These are phyloP conservation scores for Hippocampus comes DNA, from an alignment of 2,113 vertebrate genomes.

Conservation along the genomic window DNA sequence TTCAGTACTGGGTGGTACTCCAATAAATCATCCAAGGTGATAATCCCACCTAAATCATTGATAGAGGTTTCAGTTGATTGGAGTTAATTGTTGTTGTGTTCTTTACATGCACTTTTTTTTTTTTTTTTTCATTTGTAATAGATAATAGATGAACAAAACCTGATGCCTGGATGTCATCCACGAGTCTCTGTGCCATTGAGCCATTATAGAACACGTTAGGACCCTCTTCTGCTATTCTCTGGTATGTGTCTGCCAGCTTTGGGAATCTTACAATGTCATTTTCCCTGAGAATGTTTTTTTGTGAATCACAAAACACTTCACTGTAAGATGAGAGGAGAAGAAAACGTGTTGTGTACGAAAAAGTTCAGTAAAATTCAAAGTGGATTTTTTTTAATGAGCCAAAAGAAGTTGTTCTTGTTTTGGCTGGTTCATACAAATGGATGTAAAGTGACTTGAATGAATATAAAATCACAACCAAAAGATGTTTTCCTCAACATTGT, in stretches of 20 bases:
- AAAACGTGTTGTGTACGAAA: neutral
- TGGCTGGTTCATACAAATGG: neutral
- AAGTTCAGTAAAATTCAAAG: slow-evolving; percentile 10
- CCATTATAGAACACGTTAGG: slow-evolving; percentile 88
- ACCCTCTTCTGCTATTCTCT: slow-evolving; percentile 84
- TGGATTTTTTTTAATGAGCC: neutral
- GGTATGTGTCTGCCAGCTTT: slow-evolving; percentile 81
- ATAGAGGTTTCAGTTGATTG: slow-evolving; percentile 10
- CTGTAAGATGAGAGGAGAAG: slow-evolving; percentile 46
- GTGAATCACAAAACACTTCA: slow-evolving; percentile 80
- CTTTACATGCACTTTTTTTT: neutral
- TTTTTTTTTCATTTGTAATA: neutral
- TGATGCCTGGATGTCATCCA: slow-evolving; percentile 80
- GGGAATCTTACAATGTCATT: slow-evolving; percentile 82
- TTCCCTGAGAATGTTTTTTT: slow-evolving; percentile 80
- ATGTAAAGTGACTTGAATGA: neutral
- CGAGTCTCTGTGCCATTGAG: slow-evolving; percentile 81
- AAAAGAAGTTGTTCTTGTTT: neutral
- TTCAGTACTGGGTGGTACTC: slow-evolving; percentile 79
- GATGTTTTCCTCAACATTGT: neutral
- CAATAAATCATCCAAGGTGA: slow-evolving; percentile 80
- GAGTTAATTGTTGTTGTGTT: neutral
- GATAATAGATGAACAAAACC: slow-evolving; percentile 56
- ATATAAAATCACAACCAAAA: neutral
- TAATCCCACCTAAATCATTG: slow-evolving; percentile 80